Evolutionary conservation across 30 jellyfish, hydroid and myxozoan species (phyloP).

Genomic region (Aurelia sp.): DNA sequence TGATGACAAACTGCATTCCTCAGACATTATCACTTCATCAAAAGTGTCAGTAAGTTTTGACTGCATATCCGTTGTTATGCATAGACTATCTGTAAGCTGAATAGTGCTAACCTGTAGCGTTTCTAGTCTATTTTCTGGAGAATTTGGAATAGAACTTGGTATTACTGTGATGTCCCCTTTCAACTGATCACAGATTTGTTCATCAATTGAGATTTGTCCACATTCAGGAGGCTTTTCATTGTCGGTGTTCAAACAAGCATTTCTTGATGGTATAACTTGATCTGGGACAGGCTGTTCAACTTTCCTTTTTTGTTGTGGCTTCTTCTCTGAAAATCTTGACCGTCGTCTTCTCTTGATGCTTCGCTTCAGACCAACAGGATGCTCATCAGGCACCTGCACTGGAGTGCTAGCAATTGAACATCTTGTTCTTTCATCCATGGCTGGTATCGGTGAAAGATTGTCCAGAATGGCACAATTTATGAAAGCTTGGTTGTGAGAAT

Average conservation of each 20-base stretch:
- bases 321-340: slow-evolving; percentile 28
- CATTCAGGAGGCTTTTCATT: not conserved
- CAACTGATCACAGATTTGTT: slow-evolving; percentile 7
- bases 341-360: slow-evolving; percentile 51
- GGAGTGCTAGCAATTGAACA: slow-evolving; percentile 54
- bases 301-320: slow-evolving; percentile 30
- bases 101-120: not conserved
- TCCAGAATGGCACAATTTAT: slow-evolving; percentile 25
- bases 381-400: not conserved
- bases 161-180: slow-evolving; percentile 22
- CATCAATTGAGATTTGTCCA: slow-evolving; percentile 14
- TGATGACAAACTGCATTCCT: not conserved
- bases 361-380: not conserved
- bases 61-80: slow-evolving; percentile 23
- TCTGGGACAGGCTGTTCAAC: not conserved
- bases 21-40: slow-evolving; percentile 37
- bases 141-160: slow-evolving; percentile 27
- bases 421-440: not conserved
- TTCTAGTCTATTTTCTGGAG: not conserved
- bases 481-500: slow-evolving; percentile 48
- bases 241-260: not conserved
- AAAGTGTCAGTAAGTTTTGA: slow-evolving; percentile 31
- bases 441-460: slow-evolving; percentile 40
- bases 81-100: slow-evolving; percentile 29
- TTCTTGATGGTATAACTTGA: not conserved